Percentiles rank a stretch among this genome's conserved stretches.
Conservation (phyloP, 2,797 vertebrate species). For the Peromyscus nudipes region DNA sequence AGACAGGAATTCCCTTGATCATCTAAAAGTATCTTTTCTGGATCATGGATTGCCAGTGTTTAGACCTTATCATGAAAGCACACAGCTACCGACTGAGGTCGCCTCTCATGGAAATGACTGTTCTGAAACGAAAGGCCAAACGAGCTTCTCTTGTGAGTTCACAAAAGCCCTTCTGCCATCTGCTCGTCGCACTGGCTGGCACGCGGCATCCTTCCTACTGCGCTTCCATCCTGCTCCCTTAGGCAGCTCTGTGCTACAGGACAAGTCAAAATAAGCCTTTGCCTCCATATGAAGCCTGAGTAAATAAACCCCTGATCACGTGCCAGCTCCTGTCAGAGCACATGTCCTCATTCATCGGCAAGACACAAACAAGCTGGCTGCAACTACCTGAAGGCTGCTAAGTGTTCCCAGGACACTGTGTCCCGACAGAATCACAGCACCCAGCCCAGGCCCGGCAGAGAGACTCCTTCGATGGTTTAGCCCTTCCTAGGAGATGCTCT, state of each 20-base stretch:
- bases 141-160: background rate
- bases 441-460: background rate
- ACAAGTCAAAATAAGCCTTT: slow-evolving; percentile 30
- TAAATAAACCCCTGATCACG: slow-evolving; percentile 20
- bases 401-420: background rate
- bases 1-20: background rate
- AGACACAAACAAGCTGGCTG: slow-evolving; percentile 44
- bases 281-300: background rate
- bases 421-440: background rate
- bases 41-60: background rate
- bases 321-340: slow-evolving; percentile 29
- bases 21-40: background rate
- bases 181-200: slow-evolving; percentile 5
- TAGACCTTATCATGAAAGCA: slow-evolving; percentile 10
- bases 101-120: background rate
- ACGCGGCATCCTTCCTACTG: background rate
- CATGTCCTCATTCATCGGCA: background rate
- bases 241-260: background rate
- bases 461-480: no score
- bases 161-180: slow-evolving; percentile 21
- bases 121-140: slow-evolving; percentile 27
- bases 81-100: background rate
- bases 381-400: background rate
- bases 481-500: background rate
- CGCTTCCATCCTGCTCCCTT: background rate